These are phyloP conservation scores for Leuctra nigra DNA, from an alignment of 2,888 invertebrate species.

Conservation along the genomic window DNA sequence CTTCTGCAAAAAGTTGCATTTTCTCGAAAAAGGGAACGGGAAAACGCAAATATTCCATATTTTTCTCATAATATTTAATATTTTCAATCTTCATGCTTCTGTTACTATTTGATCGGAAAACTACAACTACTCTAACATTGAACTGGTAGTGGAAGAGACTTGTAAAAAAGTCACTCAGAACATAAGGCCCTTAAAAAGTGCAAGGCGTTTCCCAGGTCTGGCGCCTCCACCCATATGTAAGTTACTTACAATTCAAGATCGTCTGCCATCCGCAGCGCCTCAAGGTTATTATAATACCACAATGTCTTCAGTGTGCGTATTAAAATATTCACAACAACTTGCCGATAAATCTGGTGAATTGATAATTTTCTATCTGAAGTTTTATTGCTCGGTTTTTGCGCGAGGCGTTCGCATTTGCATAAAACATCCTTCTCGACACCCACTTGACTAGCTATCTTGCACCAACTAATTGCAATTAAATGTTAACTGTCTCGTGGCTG, in stretches of 20 bases:
- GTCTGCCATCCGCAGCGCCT: background rate
- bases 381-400: too few relatives aligned
- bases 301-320: background rate
- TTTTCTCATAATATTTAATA: too few relatives aligned
- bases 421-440: conserved; percentile 1
- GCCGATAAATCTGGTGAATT: conserved; percentile 3
- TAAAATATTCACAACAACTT: background rate
- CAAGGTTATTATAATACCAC: background rate
- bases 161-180: too few relatives aligned
- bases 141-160: too few relatives aligned
- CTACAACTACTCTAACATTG: too few relatives aligned
- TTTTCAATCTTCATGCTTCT: too few relatives aligned
- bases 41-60: too few relatives aligned
- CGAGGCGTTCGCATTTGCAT: background rate
- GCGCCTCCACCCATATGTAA: conserved; percentile 14
- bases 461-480: conserved; percentile 7
- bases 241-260: background rate
- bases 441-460: background rate
- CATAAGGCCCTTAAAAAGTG: too few relatives aligned
- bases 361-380: conserved; percentile 1
- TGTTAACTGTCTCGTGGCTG: background rate
- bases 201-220: background rate
- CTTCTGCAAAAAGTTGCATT: too few relatives aligned
- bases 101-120: too few relatives aligned
- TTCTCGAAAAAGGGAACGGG: too few relatives aligned